Base-by-base conservation (phyloP, 2,888 invertebrate species). In the Mellilla xanthometata region DNA sequence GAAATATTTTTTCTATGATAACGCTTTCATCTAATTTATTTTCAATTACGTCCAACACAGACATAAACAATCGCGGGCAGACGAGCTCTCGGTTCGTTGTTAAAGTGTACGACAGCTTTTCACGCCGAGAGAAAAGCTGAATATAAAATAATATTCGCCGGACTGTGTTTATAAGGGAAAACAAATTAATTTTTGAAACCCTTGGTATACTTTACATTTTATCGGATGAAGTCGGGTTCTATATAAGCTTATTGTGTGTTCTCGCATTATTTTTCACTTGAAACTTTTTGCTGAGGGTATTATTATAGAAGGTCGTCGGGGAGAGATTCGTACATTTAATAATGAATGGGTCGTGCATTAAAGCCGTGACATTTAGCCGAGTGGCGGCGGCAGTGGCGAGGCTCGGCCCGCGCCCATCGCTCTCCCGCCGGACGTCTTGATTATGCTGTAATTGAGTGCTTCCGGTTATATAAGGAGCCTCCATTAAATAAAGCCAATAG, bases 381-480 rank as follows among this genome's bases (percentile, higher is more conserved):
- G 60, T 49, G 52, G 53, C 36, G 38, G 26, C 46, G 51, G 26
- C 31, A 26, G 32, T 34, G 36, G 41, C 43, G 36, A 23, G 12
- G 31, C 29, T 43, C 54, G 39, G 39, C 12, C 41, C 54, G 40
- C 43, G 39, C 55, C 48, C 58, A 51, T 48, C 56, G 49, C 56
- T 56, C 54, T 54, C 49, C 35, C 47, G 54, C 68, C 70, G 67
- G 67, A 65, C 64, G 68, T 70, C 70, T 68, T 75, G 76, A 76
- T 78, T 82, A 79, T 75, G 72, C 72, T 64, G 60, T 81, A 82
- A 83, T 83, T 81, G 76, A 85, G 82, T 76, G 71, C 76, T 78
- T 82, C 81, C 78, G 74, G 65, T 67, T 62, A 69, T 67, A 62
- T 66, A 57, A 67, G 66, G 64, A 70, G 68, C 55, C 61, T 68